A percentile compares a stretch with the other conserved stretches of the same genome.
phyloP scores from a whole-genome alignment of 2,888 invertebrate genomes.

The Phyllotreta striolata region DNA sequence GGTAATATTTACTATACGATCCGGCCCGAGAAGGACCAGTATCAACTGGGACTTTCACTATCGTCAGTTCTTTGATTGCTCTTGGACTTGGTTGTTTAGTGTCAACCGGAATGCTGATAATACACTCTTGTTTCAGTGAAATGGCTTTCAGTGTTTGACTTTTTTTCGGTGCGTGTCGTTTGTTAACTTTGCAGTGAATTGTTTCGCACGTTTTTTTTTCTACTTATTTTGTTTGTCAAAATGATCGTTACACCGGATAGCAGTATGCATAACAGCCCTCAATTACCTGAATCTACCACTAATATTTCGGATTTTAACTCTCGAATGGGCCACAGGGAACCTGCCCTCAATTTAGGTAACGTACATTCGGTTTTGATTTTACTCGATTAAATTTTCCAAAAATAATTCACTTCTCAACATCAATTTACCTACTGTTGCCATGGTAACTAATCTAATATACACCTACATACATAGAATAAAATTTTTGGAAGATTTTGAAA shows the following conservation, averaged over 20 bases:
- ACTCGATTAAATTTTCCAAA: not conserved
- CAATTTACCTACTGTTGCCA: not conserved
- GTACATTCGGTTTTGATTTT: constrained; percentile 1
- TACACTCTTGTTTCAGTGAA: constrained; percentile 18
- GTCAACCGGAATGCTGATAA: constrained; percentile 42
- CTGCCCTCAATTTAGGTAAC: constrained; percentile 77
- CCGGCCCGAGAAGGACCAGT: constrained; percentile 57
- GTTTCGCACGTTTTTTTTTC: no score
- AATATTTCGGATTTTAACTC: constrained; percentile 52
- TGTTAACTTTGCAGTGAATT: constrained; percentile 9
- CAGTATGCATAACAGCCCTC: constrained; percentile 62
- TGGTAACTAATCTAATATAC: no score
- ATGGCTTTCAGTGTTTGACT: constrained; percentile 28
- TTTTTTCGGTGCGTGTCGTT: constrained; percentile 20
- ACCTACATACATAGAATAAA: no score
- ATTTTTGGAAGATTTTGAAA: no score
- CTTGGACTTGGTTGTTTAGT: constrained; percentile 48
- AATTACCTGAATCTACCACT: constrained; percentile 64
- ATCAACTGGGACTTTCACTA: constrained; percentile 62
- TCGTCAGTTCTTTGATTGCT: constrained; percentile 59
- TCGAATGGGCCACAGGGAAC: constrained; percentile 65
- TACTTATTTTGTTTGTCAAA: constrained; percentile 40
- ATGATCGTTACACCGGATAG: constrained; percentile 77
- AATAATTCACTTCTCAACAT: constrained; percentile 4
- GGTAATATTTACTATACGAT: constrained; percentile 62